Base-by-base conservation (phyloP, 1,140 invertebrate species). In the Venturia canescens region DNA sequence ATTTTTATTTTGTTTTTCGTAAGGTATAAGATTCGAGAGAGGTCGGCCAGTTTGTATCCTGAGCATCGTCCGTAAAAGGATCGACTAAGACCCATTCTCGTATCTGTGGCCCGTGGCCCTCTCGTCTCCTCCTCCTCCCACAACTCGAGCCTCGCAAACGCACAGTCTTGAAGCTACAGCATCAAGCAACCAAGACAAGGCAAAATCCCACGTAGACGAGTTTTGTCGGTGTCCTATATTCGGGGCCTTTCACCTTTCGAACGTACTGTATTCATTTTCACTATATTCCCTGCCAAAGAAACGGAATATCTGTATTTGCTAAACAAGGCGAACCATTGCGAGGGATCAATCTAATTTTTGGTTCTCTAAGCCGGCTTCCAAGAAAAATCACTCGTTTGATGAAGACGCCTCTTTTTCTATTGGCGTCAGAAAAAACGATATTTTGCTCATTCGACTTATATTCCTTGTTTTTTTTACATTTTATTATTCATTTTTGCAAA, bases 171-270 rank as follows among this genome's bases (percentile, higher is more conserved):
- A 69, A 69, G 66, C 66, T 21, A 69, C 66, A 69, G 66, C 66
- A 69, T 69, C 66, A 31, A 31, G 29, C 29, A 69, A 29, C 29
- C 29, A 34, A 60, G 26, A 60, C 34, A 66, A 78, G 83, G 85
- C 84, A 88, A 57, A 80, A 86, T 86, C 85, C 87, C 87, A 88
- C 86, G 86, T 87, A 90, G 86, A 89, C 86, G 84, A 89, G 87
- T 88, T 89, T 84, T 85, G 87, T 34, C 83, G 83, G 84, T 89
- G 89, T 90, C 88, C 86, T 85, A 90, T 91, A 88, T 90, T 89
- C 82, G 83, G 83, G 86, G 88, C 87, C 88, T 91, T 91, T 91
- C 88, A 90, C 89, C 90, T 91, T 87, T 87, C 80, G 78, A 84
- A 82, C 82, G 85, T 81, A 69, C 29, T 69, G 3, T 31, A 69